phyloP scores from a whole-genome alignment of 1,140 invertebrate genomes.

The Berghia stephanieae region DNA sequence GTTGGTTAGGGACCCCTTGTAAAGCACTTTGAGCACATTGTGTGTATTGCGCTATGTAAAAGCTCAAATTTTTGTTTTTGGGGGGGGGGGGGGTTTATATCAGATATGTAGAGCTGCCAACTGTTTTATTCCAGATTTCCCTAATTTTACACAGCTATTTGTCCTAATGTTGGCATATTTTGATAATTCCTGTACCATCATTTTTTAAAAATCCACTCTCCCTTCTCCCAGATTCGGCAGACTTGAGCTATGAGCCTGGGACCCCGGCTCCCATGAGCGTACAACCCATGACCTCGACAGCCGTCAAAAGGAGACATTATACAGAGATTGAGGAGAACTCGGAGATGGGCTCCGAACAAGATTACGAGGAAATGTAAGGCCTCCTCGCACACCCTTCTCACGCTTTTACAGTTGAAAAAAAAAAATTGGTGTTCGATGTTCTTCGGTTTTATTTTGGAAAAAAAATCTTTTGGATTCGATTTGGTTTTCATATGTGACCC shows the following conservation, averaged over 20 bases:
- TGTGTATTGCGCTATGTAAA: no score
- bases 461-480: neutral
- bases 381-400: neutral
- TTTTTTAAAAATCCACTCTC: neutral
- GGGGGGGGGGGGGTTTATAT: constrained; percentile 1
- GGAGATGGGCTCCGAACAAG: constrained; percentile 54
- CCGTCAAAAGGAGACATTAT: constrained; percentile 49
- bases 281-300: constrained; percentile 50
- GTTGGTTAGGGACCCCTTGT: no score
- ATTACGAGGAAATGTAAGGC: constrained; percentile 59
- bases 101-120: no score
- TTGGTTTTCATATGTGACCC: no score
- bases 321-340: constrained; percentile 45
- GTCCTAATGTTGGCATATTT: no score
- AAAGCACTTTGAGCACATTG: no score
- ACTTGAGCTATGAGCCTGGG: constrained; percentile 37
- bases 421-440: no score
- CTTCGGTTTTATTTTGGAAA: constrained; percentile 14
- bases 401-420: constrained; percentile 9
- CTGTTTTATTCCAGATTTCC: no score
- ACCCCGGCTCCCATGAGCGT: constrained; percentile 66
- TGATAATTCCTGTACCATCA: neutral
- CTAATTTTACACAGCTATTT: no score
- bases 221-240: constrained; percentile 30
- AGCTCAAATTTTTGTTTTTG: no score